Base-by-base conservation (phyloP, 2,113 vertebrate genomes). In the Erythrolamprus reginae region DNA sequence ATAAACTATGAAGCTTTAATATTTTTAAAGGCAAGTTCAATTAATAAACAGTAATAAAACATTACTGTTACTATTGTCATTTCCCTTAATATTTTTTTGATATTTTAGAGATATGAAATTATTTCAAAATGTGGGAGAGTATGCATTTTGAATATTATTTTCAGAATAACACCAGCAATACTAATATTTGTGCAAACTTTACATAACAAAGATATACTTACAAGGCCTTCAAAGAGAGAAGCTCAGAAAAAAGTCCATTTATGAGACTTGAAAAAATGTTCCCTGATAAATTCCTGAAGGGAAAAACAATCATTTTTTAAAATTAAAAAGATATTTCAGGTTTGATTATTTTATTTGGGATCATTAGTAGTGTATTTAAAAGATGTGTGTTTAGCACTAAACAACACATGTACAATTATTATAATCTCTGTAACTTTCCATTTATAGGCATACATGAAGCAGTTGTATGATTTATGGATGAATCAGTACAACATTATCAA, bases 261-360 rank as follows among this genome's bases (percentile, higher is more conserved):
- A 97, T 97, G 94, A 99, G 96, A 51, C 97, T 97, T 94, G 98
- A 98, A 96, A 99, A 99, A 91, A 99, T 99, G 95, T 99, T 99
- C 45, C 98, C 98, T 87, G 98, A 98, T 92, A 99, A 95, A 96
- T 98, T 98, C 94, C 98, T 99, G 84, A 45, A 93, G 88, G 51
- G 84, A 38, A 0, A 5, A 84, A 53, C 93, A 92, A 77, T 5
- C 10, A 5, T 86, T 87, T 89, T 88, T 56, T 23, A 48, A 88
- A 61, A 88, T 15, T 4, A 89, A 93, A 93, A 93, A 77, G 19
- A 45, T 10, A 24, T 89, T 47, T 0, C 56, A 1, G 53, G 8
- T 47, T 85, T 42, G 9, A 19, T 33, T 9, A 33, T 13, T 5
- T 13, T 42, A 28, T 83, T 88, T 92, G 56, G 90, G 91, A 33